phyloP scores from a whole-genome alignment of 2,113 vertebrate species.

The Ciconia stormi region DNA sequence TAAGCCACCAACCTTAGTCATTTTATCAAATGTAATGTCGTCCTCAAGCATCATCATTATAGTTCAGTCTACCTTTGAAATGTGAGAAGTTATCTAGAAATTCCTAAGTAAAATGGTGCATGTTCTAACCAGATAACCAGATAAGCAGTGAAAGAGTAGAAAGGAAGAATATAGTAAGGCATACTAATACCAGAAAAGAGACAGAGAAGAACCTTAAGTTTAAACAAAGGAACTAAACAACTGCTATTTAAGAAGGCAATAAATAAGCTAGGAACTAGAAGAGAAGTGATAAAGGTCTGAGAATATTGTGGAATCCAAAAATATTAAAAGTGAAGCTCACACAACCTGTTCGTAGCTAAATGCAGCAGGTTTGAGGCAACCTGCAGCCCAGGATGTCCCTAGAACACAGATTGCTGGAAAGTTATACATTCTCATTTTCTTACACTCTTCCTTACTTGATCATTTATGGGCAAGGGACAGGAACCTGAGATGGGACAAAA shows the following conservation, averaged over 20 bases:
- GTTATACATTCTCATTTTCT: not conserved
- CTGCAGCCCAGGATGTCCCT: not conserved
- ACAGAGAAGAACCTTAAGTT: not conserved
- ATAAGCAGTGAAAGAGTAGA: not conserved
- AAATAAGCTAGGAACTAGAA: not conserved
- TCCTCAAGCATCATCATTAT: not conserved
- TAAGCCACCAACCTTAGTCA: not conserved
- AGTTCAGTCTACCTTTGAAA: not conserved
- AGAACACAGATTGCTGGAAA: not conserved
- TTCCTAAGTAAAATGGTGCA: not conserved
- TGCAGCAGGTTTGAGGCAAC: not conserved
- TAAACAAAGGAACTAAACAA: not conserved
- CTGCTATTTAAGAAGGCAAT: not conserved
- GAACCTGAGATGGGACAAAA: not conserved
- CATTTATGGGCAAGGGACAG: not conserved
- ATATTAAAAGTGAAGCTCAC: not conserved
- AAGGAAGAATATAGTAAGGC: not conserved
- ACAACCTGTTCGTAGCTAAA: not conserved
- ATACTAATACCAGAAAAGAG: not conserved
- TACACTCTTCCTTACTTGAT: not conserved
- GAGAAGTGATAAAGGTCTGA: not conserved
- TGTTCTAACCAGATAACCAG: not conserved
- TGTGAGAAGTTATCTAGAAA: not conserved
- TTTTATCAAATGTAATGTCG: not conserved
- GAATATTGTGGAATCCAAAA: not conserved